Conservation (phyloP, 2,113 vertebrate species). For the Ptilorrhoa leucosticta region DNA sequence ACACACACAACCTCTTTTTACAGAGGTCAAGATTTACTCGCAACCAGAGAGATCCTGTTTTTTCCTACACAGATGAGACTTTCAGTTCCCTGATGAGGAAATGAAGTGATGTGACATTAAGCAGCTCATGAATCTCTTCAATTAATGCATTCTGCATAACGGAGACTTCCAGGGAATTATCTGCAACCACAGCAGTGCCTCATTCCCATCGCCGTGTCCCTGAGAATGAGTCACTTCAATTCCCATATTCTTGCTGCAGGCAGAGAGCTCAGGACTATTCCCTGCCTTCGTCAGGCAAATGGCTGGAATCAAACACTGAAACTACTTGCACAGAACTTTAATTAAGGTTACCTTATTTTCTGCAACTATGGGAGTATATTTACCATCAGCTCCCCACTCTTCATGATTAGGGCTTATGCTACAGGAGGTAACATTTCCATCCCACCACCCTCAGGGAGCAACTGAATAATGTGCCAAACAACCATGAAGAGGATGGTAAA, state of each 20-base stretch:
- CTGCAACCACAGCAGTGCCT: slow-evolving; percentile 39
- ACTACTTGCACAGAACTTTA: background rate
- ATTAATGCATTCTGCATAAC: slow-evolving; percentile 44
- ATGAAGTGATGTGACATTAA: slow-evolving; percentile 22
- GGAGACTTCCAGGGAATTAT: slow-evolving; percentile 52
- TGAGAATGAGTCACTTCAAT: slow-evolving; percentile 38
- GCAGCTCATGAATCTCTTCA: slow-evolving; percentile 42
- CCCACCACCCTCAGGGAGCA: background rate
- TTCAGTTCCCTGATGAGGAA: slow-evolving; percentile 6
- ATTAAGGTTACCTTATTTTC: background rate
- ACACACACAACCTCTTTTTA: background rate
- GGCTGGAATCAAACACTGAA: background rate
- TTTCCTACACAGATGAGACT: background rate
- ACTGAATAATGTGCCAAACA: background rate
- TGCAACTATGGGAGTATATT: background rate
- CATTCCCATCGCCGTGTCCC: background rate
- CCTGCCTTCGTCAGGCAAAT: background rate
- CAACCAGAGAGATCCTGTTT: background rate
- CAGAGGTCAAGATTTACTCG: background rate
- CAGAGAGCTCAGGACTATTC: slow-evolving; percentile 18
- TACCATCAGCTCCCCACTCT: background rate
- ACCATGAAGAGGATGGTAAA: background rate
- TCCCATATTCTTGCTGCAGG: slow-evolving; percentile 7
- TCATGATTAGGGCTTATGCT: background rate
- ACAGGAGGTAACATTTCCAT: background rate